Evolutionary conservation across 2,888 invertebrate genomes (phyloP), one percentile per base, ranked within the genome.

Genomic region (Andricus curvator): DNA sequence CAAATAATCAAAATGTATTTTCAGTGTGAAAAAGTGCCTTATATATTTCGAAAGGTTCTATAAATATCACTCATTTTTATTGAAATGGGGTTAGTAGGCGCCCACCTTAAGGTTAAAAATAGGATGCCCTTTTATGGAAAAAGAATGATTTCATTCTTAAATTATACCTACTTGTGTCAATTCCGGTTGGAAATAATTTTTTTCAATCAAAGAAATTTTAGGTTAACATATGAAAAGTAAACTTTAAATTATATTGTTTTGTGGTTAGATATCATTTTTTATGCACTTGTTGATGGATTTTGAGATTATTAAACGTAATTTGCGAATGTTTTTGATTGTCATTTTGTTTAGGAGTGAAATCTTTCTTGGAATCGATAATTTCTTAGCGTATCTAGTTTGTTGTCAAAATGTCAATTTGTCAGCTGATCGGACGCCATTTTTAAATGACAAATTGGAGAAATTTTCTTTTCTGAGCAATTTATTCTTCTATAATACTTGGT

Each of bases 371-470:
- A 60, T 22, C 1, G 11, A 22, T 20, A 22, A 60, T 60, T 22
- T 60, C 60, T 60, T 13, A 56, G 20, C n/a, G n/a, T 56, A 5
- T 44, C 17, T 22, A 15, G 9, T 48, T 44, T 66, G n/a, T 48
- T 68, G 48, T 60, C 60, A 22, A 4, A n/a, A 37, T 9, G 68
- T 68, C 25, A 22, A 78, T 70, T 82, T 70, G 83, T 84, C 83
- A 84, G 83, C 84, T 84, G 83, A 83, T 81, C 77, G n/a, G 81
- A 74, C 83, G 84, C 84, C 84, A 84, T 84, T 84, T 84, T 84
- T 84, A 84, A 84, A 84, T 70, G n/a, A 29, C 20, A 22, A 67
- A 6, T n/a, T 60, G 9, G 1, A 22, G 11, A 3, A 56, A 22
- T 22, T 60, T 22, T 60, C 1, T 9, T 9, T 56, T 56, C n/a